Evolutionary conservation across 1,140 invertebrate species (phyloP).

Genomic region (Microvelia longipes): DNA sequence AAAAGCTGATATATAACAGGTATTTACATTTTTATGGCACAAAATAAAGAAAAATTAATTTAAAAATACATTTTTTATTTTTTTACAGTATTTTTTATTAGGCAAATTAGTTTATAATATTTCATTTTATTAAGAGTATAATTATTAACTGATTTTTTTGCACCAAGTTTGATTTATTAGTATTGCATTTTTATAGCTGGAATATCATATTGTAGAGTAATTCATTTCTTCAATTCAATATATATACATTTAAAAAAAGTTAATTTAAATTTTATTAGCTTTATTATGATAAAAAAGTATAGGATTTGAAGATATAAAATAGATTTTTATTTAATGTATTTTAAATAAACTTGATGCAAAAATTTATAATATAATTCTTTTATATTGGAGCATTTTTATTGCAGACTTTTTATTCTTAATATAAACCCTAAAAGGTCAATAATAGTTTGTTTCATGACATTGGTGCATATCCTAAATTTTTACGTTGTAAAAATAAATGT

Average conservation of each 20-base stretch:
- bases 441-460: conserved; percentile 7
- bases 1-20: background rate
- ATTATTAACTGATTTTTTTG: too few relatives aligned
- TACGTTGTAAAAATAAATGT: conserved; percentile 69
- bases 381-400: background rate
- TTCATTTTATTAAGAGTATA: too few relatives aligned
- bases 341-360: background rate
- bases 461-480: conserved; percentile 58
- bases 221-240: background rate
- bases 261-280: too few relatives aligned
- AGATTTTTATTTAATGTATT: too few relatives aligned
- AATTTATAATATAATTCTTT: background rate
- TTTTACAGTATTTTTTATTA: too few relatives aligned
- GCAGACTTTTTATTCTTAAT: background rate
- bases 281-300: too few relatives aligned
- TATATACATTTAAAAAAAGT: background rate
- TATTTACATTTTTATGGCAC: background rate
- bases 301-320: too few relatives aligned
- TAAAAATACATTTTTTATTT: too few relatives aligned
- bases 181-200: background rate
- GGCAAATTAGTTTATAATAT: too few relatives aligned
- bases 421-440: background rate
- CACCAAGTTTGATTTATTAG: background rate
- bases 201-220: background rate
- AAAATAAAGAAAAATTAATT: too few relatives aligned